Percentiles rank a stretch among this genome's conserved stretches.
Evolutionary conservation across 2,888 invertebrate genomes (phyloP).

Genomic region (Lingula anatina): DNA sequence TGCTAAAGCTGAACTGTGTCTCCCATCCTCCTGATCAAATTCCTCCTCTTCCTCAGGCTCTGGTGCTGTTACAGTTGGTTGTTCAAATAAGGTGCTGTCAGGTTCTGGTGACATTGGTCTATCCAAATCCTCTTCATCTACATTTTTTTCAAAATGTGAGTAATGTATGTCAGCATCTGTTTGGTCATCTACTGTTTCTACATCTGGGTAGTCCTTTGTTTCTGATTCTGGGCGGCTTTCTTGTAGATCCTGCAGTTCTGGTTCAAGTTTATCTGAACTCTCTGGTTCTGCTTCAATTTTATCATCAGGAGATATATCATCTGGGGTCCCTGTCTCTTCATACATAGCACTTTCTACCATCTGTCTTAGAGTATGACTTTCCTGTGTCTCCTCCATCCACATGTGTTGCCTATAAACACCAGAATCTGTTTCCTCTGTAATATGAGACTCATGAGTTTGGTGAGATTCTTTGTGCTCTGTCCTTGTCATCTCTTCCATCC

Average conservation of each 20-base stretch:
- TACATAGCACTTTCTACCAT: too few species aligned
- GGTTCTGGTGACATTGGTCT: constrained; percentile 56
- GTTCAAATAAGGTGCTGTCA: constrained; percentile 23
- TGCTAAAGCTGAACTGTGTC: background rate
- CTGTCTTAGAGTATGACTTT: too few species aligned
- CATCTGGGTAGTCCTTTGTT: constrained; percentile 1
- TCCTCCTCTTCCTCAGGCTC: constrained; percentile 53
- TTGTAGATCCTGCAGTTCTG: background rate
- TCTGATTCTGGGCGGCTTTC: constrained; percentile 9
- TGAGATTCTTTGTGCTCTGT: too few species aligned
- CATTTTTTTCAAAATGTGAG: constrained; percentile 11
- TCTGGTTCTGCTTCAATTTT: background rate
- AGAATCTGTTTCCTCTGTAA: too few species aligned
- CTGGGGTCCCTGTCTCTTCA: too few species aligned
- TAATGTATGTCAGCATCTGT: too few species aligned
- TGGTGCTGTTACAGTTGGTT: background rate
- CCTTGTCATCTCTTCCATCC: too few species aligned
- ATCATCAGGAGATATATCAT: background rate
- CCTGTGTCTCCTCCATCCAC: too few species aligned
- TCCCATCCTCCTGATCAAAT: constrained; percentile 16
- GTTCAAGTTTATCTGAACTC: constrained; percentile 1
- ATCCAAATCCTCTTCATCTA: constrained; percentile 56
- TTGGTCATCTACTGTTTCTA: constrained; percentile 9
- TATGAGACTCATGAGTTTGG: too few species aligned
- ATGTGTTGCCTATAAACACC: too few species aligned